Conservation (phyloP, 2,113 vertebrate species). For the Colaptes auratus region DNA sequence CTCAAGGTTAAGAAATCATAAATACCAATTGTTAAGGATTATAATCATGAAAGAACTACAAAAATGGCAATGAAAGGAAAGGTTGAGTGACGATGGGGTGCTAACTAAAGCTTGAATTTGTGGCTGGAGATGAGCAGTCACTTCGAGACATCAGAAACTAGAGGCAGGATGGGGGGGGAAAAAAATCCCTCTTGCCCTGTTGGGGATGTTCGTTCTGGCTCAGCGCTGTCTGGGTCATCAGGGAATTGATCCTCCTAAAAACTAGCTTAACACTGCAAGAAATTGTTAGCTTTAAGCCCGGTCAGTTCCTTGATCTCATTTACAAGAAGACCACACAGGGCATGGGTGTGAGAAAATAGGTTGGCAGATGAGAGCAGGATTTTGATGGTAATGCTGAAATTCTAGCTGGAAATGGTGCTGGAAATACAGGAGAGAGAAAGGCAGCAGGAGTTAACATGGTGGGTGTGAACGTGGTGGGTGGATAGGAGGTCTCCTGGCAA, state of each 20-base stretch:
- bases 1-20: background rate
- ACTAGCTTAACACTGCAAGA: background rate
- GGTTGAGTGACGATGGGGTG: background rate
- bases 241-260: background rate
- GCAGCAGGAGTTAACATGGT: background rate
- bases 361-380: background rate
- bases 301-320: background rate
- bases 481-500: background rate
- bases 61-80: background rate
- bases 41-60: background rate
- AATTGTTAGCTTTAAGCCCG: background rate
- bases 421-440: background rate
- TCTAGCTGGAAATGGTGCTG: background rate
- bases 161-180: background rate
- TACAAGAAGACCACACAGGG: background rate
- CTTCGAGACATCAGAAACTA: background rate
- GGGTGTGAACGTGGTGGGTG: background rate
- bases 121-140: background rate
- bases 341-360: fast-evolving
- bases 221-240: background rate
- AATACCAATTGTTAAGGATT: background rate
- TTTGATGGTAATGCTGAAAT: background rate
- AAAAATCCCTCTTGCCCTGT: background rate
- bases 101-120: background rate
- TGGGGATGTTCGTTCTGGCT: background rate